These are phyloP conservation scores for Dicrostonyx torquatus DNA, from an alignment of 2,797 vertebrate species.

Conservation along the genomic window DNA sequence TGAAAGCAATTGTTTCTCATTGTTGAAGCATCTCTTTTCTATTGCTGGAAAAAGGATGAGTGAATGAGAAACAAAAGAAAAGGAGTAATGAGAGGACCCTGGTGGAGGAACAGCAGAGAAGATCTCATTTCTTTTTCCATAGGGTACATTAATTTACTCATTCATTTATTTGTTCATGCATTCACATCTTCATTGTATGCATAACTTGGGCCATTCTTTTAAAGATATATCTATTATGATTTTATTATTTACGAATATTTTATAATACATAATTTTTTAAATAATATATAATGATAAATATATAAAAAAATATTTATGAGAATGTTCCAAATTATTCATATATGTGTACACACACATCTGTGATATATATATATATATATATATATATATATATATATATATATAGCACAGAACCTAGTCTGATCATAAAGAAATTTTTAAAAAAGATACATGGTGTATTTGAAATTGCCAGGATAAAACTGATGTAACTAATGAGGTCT, in stretches of 20 bases:
- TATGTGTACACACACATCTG: too few species aligned
- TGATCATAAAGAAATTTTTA: neutral
- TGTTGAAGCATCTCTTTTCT: conserved; percentile 17
- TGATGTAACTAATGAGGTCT: rapidly evolving
- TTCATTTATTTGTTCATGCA: neutral
- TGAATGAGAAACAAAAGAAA: neutral
- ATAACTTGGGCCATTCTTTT: neutral
- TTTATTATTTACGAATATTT: too few species aligned
- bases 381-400: too few species aligned
- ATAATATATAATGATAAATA: too few species aligned
- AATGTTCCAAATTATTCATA: too few species aligned
- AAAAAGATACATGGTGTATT: neutral
- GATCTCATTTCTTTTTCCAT: neutral
- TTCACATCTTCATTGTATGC: neutral
- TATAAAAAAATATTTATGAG: too few species aligned
- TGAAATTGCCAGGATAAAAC: neutral
- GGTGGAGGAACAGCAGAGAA: neutral
- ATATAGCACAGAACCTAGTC: neutral
- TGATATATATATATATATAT: too few species aligned
- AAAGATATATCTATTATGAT: neutral
- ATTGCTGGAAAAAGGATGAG: neutral
- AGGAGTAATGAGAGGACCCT: neutral
- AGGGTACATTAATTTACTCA: neutral
- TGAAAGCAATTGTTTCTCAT: conserved; percentile 16
- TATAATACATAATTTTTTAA: too few species aligned